Evolutionary conservation across 2,113 vertebrate genomes (phyloP).

Genomic region (Eolophus roseicapilla): DNA sequence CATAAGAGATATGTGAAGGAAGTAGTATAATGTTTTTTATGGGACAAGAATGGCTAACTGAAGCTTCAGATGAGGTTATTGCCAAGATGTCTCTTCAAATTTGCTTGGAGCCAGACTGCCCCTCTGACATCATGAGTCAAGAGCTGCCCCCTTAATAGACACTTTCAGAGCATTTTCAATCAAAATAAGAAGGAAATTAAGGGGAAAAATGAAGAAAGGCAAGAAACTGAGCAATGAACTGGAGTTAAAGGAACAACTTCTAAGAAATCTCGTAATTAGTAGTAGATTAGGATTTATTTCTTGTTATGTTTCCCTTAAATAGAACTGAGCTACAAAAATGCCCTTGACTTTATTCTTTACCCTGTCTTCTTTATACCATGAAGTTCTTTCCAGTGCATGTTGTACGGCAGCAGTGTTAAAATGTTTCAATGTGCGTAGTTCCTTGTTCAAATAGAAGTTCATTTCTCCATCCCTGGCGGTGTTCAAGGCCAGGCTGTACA

Average conservation of each 20-base stretch:
- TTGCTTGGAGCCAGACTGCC: not conserved
- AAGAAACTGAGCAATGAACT: not conserved
- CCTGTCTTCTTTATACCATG: not conserved
- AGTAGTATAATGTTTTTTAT: not conserved
- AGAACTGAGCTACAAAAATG: not conserved
- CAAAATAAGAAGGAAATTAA: not conserved
- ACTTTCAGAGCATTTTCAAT: not conserved
- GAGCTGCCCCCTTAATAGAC: not conserved
- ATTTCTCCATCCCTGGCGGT: not conserved
- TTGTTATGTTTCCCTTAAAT: not conserved
- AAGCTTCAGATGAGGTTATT: not conserved
- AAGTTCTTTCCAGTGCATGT: not conserved
- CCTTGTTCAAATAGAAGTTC: not conserved
- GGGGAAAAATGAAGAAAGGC: not conserved
- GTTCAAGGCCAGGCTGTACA: not conserved
- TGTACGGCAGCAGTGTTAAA: not conserved
- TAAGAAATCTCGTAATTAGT: conserved; percentile 6
- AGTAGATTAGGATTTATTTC: not conserved
- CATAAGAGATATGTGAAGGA: not conserved
- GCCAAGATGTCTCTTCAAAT: not conserved
- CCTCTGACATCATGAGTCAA: not conserved
- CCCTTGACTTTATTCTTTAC: not conserved
- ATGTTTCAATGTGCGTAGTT: not conserved
- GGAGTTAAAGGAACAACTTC: not conserved
- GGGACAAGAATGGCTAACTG: not conserved